Conservation (phyloP, 2,888 invertebrate species). For the Drosophila antonietae region DNA sequence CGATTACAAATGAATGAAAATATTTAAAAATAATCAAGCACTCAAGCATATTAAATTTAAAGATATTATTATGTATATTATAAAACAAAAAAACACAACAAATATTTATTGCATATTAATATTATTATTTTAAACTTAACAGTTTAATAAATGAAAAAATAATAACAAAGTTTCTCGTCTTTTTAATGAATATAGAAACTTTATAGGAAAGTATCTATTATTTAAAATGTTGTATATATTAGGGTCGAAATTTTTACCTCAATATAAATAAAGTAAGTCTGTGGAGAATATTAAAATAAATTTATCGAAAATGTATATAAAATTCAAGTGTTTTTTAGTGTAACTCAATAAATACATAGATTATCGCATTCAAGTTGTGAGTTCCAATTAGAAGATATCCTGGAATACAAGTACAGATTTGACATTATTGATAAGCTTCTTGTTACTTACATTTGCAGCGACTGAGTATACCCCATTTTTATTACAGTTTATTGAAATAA, state of each 20-base stretch:
- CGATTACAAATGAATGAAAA: slow-evolving; percentile 34
- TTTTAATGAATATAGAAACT: not conserved
- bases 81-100: slow-evolving; percentile 54
- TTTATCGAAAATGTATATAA: not conserved
- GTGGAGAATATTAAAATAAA: not conserved
- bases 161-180: slow-evolving; percentile 19
- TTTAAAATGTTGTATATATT: too few relatives aligned
- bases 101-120: slow-evolving; percentile 80
- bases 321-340: not conserved
- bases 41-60: slow-evolving; percentile 77
- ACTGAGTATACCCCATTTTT: too few relatives aligned
- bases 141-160: slow-evolving; percentile 74
- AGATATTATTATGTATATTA: slow-evolving; percentile 77
- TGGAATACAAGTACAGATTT: not conserved
- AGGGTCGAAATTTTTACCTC: too few relatives aligned
- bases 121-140: slow-evolving; percentile 79
- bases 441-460: not conserved
- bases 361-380: too few relatives aligned
- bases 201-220: too few relatives aligned
- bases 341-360: not conserved
- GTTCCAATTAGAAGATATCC: too few relatives aligned
- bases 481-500: not conserved
- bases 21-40: slow-evolving; percentile 56
- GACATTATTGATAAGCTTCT: not conserved
- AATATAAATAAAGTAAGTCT: not conserved